Evolutionary conservation across 2,113 vertebrate genomes (phyloP).

Genomic region (western clawed frog (Xenopus tropicalis)): UCB_Xtro_10.0 CM004444.2:163567001-163567500

Average conservation of each 20-base stretch:
- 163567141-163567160: constrained; percentile 32
- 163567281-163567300: background rate
- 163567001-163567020: too few relatives aligned
- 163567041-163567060: constrained; percentile 18
- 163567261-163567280: background rate
- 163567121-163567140: constrained; percentile 11
- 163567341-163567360: too few relatives aligned
- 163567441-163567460: background rate
- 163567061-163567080: constrained; percentile 6
- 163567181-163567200: constrained; percentile 15
- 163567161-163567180: constrained; percentile 17
- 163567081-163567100: constrained; percentile 9
- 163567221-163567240: constrained; percentile 14
- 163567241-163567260: constrained; percentile 1
- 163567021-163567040: background rate
- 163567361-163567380: too few relatives aligned
- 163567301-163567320: too few relatives aligned
- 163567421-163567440: too few relatives aligned
- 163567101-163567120: background rate
- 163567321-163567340: too few relatives aligned
- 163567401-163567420: too few relatives aligned
- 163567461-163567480: background rate
- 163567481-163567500: background rate
- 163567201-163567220: constrained; percentile 14
- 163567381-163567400: too few relatives aligned